phyloP scores from a whole-genome alignment of 2,888 invertebrate genomes.

The Tipula vernalis region DNA sequence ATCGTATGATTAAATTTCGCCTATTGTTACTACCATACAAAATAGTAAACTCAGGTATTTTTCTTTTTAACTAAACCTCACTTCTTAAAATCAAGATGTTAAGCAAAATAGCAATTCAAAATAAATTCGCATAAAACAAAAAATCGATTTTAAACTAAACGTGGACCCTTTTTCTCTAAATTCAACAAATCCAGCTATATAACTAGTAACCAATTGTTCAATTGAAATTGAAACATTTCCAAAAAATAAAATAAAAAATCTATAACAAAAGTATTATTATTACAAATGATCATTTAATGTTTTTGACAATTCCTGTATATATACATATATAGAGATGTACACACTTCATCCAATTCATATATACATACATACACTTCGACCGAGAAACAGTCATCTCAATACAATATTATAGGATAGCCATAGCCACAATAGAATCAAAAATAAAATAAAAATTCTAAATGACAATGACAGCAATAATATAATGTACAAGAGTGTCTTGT shows the following conservation, averaged over 20 bases:
- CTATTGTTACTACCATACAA: neutral
- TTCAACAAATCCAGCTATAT: neutral
- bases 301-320: slow-evolving; percentile 4
- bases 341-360: neutral
- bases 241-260: neutral
- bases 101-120: neutral
- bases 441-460: neutral
- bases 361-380: neutral
- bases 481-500: neutral
- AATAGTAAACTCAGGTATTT: neutral
- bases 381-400: neutral
- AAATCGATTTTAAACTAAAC: neutral
- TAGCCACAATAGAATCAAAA: neutral
- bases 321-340: neutral
- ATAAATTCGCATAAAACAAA: neutral
- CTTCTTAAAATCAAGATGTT: neutral
- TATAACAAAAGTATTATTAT: neutral
- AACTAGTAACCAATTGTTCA: neutral
- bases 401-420: neutral
- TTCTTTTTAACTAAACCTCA: neutral
- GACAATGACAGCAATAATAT: slow-evolving; percentile 4
- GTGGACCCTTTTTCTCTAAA: neutral
- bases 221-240: neutral
- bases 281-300: slow-evolving; percentile 9
- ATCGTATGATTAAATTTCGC: no score